Percentiles rank a stretch among this genome's conserved stretches.
These are phyloP conservation scores for Theocolax elegans DNA, from an alignment of 1,140 invertebrate genomes.

Conservation along the genomic window DNA sequence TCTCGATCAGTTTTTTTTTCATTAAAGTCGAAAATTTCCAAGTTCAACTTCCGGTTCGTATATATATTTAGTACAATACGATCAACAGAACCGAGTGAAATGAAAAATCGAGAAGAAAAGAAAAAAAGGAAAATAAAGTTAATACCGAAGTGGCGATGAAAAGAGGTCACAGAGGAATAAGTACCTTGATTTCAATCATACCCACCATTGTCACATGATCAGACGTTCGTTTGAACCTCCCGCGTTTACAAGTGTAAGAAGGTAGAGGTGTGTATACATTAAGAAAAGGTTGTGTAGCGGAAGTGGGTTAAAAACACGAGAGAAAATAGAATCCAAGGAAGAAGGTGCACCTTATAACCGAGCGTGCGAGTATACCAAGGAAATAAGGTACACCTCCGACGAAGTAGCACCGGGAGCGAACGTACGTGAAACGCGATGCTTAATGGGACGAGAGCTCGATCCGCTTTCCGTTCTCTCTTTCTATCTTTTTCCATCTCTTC, in stretches of 20 bases:
- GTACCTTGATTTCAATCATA: conserved; percentile 13
- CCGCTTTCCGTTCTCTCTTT: not conserved
- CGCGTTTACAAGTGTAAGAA: too few relatives aligned
- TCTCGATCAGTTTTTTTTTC: too few relatives aligned
- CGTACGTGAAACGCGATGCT: conserved; percentile 35
- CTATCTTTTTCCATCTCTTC: not conserved
- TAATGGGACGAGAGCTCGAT: conserved; percentile 29
- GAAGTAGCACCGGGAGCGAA: not conserved
- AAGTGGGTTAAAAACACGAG: not conserved
- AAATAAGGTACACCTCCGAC: conserved; percentile 14
- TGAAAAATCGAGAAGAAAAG: not conserved
- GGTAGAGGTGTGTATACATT: too few relatives aligned
- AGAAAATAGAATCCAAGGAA: not conserved
- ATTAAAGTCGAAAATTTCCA: too few relatives aligned
- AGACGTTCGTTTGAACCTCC: not conserved
- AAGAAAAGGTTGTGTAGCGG: too few relatives aligned
- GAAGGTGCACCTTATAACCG: too few relatives aligned
- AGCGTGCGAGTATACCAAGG: too few relatives aligned
- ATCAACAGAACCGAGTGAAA: too few relatives aligned
- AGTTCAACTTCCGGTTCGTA: too few relatives aligned
- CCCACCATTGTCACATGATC: conserved; percentile 3
- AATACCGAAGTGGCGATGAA: not conserved
- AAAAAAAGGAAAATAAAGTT: not conserved
- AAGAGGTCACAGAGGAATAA: not conserved
- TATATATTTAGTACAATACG: too few relatives aligned